Base-by-base conservation (phyloP, 2,113 vertebrate species). In the Hemiprocne comata region DNA sequence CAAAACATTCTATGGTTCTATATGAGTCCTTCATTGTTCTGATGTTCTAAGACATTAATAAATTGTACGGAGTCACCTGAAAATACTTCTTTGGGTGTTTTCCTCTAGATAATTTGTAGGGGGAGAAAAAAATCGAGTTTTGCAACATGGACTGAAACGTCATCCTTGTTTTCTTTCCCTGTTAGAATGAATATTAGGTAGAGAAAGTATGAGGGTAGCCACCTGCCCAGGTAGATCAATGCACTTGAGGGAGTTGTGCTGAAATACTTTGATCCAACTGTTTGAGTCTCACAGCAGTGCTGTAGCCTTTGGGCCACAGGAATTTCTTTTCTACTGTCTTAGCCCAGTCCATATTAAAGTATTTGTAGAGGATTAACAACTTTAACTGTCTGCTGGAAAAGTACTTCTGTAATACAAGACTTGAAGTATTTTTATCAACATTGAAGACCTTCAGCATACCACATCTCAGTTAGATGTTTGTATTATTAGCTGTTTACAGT, bases 321-420 rank as follows among this genome's bases (percentile, higher is more conserved):
- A 29, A 36, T 66, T 55, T 29, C 57, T 7, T 40, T 70, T 11
- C 31, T 62, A 1, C 8, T 55, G 4, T 29, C 40, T 82, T 66
- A 54, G n/a, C 9, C 3, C 7, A 0, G 1, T 18, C 26, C 7
- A 1, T 28, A 11, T 51, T 28, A 53, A 60, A 2, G 9, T 69
- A 8, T 61, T 76, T 69, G 20, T 53, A 36, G 44, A 76, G 64
- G 33, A 55, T 48, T 2, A 85, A 28, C 20, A 25, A 19, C 31
- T 72, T 76, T 34, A 58, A 26, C 62, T 77, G 6, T 25, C 9
- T 64, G 9, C 44, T 70, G 19, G 28, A 74, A 61, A 25, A 55
- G 25, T n/a, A 17, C n/a, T 82, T 54, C 51, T 58, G 2, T 60
- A 34, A 23, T 12, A 25, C 2, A 38, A 1, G 26, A 42, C 1